phyloP scores from a whole-genome alignment of 2,888 invertebrate genomes.

The Melangyna quadrimaculata region DNA sequence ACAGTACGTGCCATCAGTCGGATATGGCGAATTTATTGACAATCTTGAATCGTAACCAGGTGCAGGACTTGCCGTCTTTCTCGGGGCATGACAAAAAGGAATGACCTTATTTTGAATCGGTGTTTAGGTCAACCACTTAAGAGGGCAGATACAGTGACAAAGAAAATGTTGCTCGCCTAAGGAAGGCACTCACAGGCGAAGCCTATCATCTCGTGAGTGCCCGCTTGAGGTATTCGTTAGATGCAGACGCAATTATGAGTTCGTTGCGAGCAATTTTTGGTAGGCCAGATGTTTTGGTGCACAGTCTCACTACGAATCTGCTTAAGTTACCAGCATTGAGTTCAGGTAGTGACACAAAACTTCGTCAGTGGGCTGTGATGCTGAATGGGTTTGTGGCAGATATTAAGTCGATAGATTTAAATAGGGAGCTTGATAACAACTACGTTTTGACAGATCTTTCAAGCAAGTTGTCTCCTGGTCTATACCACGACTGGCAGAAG shows the following conservation, averaged over 20 bases:
- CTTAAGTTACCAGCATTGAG: constrained; percentile 3
- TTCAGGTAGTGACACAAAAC: background rate
- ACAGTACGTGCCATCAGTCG: background rate
- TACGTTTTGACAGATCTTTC: constrained; percentile 20
- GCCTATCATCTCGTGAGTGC: constrained; percentile 22
- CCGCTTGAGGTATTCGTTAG: background rate
- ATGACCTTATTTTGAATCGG: constrained; percentile 31
- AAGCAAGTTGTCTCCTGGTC: background rate
- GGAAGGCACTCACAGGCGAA: constrained; percentile 6
- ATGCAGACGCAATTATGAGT: background rate
- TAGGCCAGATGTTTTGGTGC: constrained; percentile 14
- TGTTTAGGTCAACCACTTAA: constrained; percentile 1
- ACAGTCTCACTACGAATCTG: constrained; percentile 10
- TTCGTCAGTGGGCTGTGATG: constrained; percentile 1
- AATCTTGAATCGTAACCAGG: too few species aligned
- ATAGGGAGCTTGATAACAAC: too few species aligned
- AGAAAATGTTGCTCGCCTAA: constrained; percentile 10
- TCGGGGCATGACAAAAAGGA: constrained; percentile 11
- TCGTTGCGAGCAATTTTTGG: constrained; percentile 15
- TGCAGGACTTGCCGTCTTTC: constrained; percentile 3
- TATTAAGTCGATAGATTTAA: constrained; percentile 20
- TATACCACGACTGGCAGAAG: background rate
- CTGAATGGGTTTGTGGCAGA: constrained; percentile 23
- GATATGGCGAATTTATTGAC: background rate
- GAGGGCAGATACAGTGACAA: constrained; percentile 9